Evolutionary conservation across 2,888 invertebrate species (phyloP).

Genomic region (Serrognathus titanus): DNA sequence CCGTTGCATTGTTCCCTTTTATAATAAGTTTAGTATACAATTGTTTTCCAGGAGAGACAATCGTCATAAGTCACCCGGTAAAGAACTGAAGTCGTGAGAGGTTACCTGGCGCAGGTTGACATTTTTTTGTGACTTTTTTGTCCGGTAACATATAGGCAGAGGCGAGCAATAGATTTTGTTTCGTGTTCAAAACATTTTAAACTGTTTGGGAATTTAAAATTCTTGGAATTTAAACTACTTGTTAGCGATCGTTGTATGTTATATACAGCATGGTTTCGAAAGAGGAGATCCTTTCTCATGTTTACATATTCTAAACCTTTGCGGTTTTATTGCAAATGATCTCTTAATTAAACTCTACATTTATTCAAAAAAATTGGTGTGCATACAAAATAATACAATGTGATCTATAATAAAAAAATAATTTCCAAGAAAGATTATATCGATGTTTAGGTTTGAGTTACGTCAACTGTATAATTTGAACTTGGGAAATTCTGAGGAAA

Average conservation of each 20-base stretch:
- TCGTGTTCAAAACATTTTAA: slow-evolving; percentile 50
- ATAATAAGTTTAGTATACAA: slow-evolving; percentile 24
- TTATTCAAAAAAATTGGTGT: neutral
- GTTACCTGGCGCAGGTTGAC: slow-evolving; percentile 39
- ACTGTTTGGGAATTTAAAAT: slow-evolving; percentile 48
- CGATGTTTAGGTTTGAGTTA: too few species aligned
- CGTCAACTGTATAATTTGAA: too few species aligned
- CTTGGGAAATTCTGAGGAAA: too few species aligned
- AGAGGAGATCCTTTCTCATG: neutral
- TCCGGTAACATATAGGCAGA: slow-evolving; percentile 41
- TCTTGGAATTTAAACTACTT: slow-evolving; percentile 49
- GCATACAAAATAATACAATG: too few species aligned
- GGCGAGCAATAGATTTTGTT: slow-evolving; percentile 48
- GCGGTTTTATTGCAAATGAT: neutral
- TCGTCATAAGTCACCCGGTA: slow-evolving; percentile 44
- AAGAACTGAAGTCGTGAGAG: slow-evolving; percentile 42
- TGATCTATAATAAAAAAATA: too few species aligned
- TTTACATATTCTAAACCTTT: neutral
- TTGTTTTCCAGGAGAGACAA: slow-evolving; percentile 33
- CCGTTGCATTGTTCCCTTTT: neutral
- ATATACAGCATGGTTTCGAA: slow-evolving; percentile 19
- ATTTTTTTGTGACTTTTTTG: slow-evolving; percentile 42
- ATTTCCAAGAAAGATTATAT: too few species aligned
- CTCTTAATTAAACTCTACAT: neutral
- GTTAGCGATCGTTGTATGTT: slow-evolving; percentile 46